Base-by-base conservation (phyloP, 2,888 invertebrate species). In the Pasiphila rectangulata region DNA sequence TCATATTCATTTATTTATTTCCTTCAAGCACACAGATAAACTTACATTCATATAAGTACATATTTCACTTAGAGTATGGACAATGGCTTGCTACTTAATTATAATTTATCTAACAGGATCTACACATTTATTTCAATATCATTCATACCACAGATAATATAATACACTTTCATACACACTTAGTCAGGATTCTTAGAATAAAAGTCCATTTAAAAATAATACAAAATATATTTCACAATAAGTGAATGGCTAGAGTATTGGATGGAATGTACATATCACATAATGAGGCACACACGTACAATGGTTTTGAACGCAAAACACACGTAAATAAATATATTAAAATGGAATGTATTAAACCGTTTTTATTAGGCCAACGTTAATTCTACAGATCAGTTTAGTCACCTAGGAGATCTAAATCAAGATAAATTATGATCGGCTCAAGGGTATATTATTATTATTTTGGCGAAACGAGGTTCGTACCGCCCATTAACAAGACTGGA, bases 181-280 rank as follows among this genome's bases (percentile, higher is more conserved):
- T n/a, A n/a, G n/a, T n/a, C n/a, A n/a, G n/a, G n/a, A n/a, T n/a
- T n/a, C n/a, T n/a, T n/a, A n/a, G n/a, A 46, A 37, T 39, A 0
- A 57, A 59, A 64, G 47, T 48, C 38, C 29, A 32, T 52, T 44
- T 51, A 39, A 49, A 49, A 46, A 56, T 63, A 30, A 51, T 67
- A 67, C 51, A 63, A 70, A 64, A 68, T 63, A 51, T 56, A 55
- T 42, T 50, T 41, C 25, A 40, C 9, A 38, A 45, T 37, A 55
- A 52, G 54, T 59, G 75, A 83, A 84, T 84, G 84, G 85, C 85
- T 53, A 41, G 69, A 40, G 45, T 51, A 56, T 32, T 51, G 56
- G 54, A 58, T 58, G 56, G 51, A 54, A 40, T 48, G 41, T 35
- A 30, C 42, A 20, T 41, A 45, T 50, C 50, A 50, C 41, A 46